Evolutionary conservation across 92 coral and sea anemone species (phyloP), one percentile per base, ranked within the genome.

Genomic region (Palythoa grandis): DNA sequence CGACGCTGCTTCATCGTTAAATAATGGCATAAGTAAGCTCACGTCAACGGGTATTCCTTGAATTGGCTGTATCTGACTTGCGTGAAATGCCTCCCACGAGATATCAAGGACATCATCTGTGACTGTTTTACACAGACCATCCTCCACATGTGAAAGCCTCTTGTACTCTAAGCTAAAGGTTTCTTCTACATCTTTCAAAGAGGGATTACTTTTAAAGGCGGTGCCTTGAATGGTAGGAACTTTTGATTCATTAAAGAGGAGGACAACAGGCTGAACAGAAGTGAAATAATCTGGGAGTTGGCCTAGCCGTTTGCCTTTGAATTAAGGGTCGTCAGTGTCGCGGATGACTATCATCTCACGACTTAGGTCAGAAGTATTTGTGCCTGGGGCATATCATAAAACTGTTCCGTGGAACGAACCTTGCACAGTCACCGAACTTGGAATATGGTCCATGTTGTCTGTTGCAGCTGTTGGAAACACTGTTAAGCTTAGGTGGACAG

Each of bases 21-120:
- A 91, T 52, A 86, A 38, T 13, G 92, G 87, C 56, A 89, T 25
- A 84, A 23, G 20, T 0, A 92, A 86, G 25, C 89, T 89, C 7
- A 6, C 79, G 78, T 50, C 88, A 88, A 82, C 87, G 80, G 87
- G 84, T 23, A 7, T 52, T n/a, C n/a, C n/a, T n/a, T n/a, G n/a
- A n/a, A n/a, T n/a, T n/a, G n/a, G n/a, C n/a, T n/a, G n/a, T n/a
- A n/a, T 17, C 19, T 43, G 90, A 71, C 91, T 88, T 22, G 91
- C 88, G 74, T 88, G 91, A 83, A 83, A 91, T 7, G 93, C 91
- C 70, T 87, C 93, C 89, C 87, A 91, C 17, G 93, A 90, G 54
- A 90, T 83, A 77, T 91, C 88, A 77, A 88, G 83, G 72, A 60
- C 84, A 43, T 76, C 83, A 29, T 1, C 35, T 29, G 35, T 29